Percentiles rank a stretch among this genome's conserved stretches.
Conservation (phyloP, 2,797 vertebrate species). For the Mus spretus region DNA sequence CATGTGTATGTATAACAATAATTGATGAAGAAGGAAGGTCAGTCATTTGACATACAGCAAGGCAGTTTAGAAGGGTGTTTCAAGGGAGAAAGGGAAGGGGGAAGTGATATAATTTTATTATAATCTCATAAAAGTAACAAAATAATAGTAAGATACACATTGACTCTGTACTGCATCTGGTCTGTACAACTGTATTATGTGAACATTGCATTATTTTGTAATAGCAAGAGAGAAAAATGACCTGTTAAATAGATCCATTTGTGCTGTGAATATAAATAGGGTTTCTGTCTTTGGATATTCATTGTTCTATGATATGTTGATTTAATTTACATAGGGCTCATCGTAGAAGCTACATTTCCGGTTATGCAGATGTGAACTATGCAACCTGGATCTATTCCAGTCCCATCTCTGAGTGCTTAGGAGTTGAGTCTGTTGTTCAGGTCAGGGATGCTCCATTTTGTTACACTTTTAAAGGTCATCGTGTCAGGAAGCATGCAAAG, state of each 20-base stretch:
- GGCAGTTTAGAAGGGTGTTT: neutral
- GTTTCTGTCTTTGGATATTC: neutral
- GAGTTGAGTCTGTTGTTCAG: constrained; percentile 53
- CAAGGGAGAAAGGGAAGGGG: no score
- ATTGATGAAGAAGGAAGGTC: neutral
- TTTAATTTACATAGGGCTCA: constrained; percentile 12
- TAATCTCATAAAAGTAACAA: neutral
- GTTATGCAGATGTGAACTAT: constrained; percentile 37
- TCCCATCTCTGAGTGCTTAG: neutral
- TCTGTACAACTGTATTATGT: neutral
- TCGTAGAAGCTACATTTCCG: constrained; percentile 18
- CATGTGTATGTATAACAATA: neutral
- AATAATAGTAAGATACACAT: neutral
- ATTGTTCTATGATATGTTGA: constrained; percentile 9
- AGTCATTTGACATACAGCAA: neutral
- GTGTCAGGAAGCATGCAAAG: neutral
- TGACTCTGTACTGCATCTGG: neutral
- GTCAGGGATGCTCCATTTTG: constrained; percentile 18
- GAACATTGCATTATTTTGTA: constrained; percentile 41
- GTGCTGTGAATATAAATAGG: neutral
- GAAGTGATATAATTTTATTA: neutral
- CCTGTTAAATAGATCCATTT: neutral
- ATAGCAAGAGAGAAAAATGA: neutral
- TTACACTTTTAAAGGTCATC: neutral
- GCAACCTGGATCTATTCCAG: neutral